Base-by-base conservation (phyloP, 2,888 invertebrate species). In the Diarsia brunnea region DNA sequence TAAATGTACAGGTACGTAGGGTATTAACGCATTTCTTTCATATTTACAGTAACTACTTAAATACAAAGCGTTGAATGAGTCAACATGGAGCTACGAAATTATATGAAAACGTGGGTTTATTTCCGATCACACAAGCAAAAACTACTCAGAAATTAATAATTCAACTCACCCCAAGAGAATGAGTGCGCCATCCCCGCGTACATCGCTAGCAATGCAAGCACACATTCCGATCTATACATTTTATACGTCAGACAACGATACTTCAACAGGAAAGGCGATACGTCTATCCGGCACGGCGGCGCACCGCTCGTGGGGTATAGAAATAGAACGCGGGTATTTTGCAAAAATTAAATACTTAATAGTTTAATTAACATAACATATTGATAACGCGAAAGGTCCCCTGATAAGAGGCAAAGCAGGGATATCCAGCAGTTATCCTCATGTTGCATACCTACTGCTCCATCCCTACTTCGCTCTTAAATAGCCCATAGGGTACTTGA, bases 141-240 rank as follows among this genome's bases (percentile, higher is more conserved):
- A 16, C 16, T 16, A 47, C 5, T 16, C n/a, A 14, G 12, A n/a
- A 8, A 16, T n/a, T n/a, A n/a, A 63, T 24, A 0, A 43, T 31
- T 63, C 8, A n/a, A 63, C 63, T 63, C 16, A 63, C 63, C 63
- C 63, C 63, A 63, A 63, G n/a, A 63, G n/a, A 63, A 63, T 7
- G 43, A 63, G 63, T 63, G 8, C 63, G 43, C 43, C 31, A 60
- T 60, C 19, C 11, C 4, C 4, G 27, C 60, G 10, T 19, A 60
- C 27, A 31, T 27, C 4, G 27, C 31, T 60, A 31, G 19, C 60
- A 60, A 31, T 31, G 60, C 60, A 27, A 31, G 19, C 63, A n/a
- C n/a, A 63, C 14, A 43, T 31, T 16, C 16, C 14, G 16, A 10
- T 63, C n/a, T 63, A 45, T 63, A n/a, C 63, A 43, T 63, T n/a